Base-by-base conservation (phyloP, 2,113 vertebrate species). In the Albula glossodonta region DNA sequence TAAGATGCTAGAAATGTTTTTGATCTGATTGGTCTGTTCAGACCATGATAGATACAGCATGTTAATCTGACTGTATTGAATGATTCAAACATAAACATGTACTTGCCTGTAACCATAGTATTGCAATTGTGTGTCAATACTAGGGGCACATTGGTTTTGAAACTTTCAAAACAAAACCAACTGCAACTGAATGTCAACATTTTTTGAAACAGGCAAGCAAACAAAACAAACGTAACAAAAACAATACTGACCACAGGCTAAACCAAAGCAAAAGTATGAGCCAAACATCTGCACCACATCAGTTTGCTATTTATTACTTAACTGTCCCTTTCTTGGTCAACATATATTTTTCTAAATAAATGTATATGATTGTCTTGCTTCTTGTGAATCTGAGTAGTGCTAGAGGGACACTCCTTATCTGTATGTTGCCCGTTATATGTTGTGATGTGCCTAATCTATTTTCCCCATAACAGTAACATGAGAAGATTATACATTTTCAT, bases 171-270 rank as follows among this genome's bases (percentile, higher is more conserved):
- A 1, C 22, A 81, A 91, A 88, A 91, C 89, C 87, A 93, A 88
- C 88, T 91, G 87, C 87, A 93, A 88, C 88, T 91, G 87, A 87
- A 88, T 87, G 87, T 56, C 82, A 88, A 89, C 85, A 90, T 89
- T 89, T 88, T 88, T 87, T 81, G 87, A 84, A 87, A 77, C 84
- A 85, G 86, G 88, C 90, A 93, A 91, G 83, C 85, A 89, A 82
- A 82, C n/a, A 31, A n/a, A 83, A 17, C n/a, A 48, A 60, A 60
- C 56, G 49, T 19, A 19, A 83, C 25, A 60, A 83, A 90, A 83
- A 66, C 60, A 66, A 91, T 87, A 87, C 80, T 89, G 79, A 89
- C 84, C 85, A 78, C 83, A 88, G 87, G 82, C 86, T 88, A 80
- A 90, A 89, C 86, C 88, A 84, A 85, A 87, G 87, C 86, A 80